Percentiles rank a stretch among this genome's conserved stretches.
Conservation (phyloP, 2,888 invertebrate species). For the Agrotis clavis region DNA sequence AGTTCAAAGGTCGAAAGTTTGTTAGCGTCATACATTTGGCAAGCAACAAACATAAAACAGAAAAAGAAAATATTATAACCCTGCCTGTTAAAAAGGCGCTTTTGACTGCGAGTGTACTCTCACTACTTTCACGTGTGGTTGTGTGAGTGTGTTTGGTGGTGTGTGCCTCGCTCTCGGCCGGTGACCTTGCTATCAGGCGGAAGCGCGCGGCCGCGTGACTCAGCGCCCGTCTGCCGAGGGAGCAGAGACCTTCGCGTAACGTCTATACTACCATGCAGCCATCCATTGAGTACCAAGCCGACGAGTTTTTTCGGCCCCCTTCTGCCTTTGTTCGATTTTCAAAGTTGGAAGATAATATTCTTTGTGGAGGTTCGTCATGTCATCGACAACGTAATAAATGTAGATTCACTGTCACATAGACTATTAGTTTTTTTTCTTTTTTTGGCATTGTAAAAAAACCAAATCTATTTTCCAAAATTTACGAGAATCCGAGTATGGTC, state of each 20-base stretch:
- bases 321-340: constrained; percentile 65
- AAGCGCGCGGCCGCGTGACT: constrained; percentile 88
- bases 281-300: constrained; percentile 65
- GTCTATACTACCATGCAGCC: constrained; percentile 64
- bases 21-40: constrained; percentile 46
- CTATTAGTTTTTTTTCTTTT: not conserved
- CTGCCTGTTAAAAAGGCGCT: constrained; percentile 13
- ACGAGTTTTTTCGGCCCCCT: constrained; percentile 57
- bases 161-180: constrained; percentile 86
- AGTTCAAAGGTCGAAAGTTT: constrained; percentile 56
- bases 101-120: constrained; percentile 84
- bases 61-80: constrained; percentile 13
- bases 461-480: constrained; percentile 7
- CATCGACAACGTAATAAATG: constrained; percentile 65
- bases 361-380: constrained; percentile 63
- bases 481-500: constrained; percentile 2
- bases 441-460: not conserved
- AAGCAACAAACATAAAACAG: constrained; percentile 39
- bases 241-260: constrained; percentile 85
- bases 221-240: constrained; percentile 88
- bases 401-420: constrained; percentile 21
- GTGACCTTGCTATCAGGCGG: constrained; percentile 91
- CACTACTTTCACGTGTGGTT: constrained; percentile 85
- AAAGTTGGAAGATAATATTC: constrained; percentile 52
- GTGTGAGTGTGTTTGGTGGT: constrained; percentile 72